A percentile compares a stretch with the other conserved stretches of the same genome.
Conservation (phyloP, 2,113 vertebrate species). For the Deroptyus accipitrinus region DNA sequence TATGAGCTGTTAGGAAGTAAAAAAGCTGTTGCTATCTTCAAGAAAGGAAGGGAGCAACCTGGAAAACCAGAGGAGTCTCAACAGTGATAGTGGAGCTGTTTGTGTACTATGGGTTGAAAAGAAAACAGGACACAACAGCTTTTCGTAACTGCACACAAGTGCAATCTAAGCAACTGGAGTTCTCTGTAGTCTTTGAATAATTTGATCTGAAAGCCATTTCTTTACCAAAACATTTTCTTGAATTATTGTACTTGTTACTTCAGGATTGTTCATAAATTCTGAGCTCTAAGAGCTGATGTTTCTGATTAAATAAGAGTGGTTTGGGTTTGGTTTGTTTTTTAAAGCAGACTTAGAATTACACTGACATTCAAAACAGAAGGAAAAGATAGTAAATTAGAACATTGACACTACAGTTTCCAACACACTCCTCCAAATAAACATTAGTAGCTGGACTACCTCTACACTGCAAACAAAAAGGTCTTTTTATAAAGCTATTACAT, state of each 20-base stretch:
- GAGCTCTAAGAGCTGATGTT: slow-evolving; percentile 17
- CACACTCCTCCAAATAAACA: not conserved
- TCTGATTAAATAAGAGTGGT: slow-evolving; percentile 29
- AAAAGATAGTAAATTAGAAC: not conserved
- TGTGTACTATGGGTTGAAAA: not conserved
- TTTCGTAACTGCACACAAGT: not conserved
- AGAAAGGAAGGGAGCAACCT: slow-evolving; percentile 44
- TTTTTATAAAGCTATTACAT: not conserved
- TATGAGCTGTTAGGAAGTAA: slow-evolving; percentile 66
- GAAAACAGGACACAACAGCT: slow-evolving; percentile 15
- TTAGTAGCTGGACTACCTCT: not conserved
- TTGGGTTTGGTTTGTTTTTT: slow-evolving; percentile 11
- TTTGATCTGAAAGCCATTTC: slow-evolving; percentile 37
- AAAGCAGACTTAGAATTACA: not conserved
- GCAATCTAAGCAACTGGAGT: not conserved
- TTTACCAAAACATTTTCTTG: slow-evolving; percentile 53
- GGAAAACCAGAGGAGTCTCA: not conserved
- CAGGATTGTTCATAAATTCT: slow-evolving; percentile 35
- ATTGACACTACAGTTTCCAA: not conserved
- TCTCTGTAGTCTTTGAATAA: not conserved
- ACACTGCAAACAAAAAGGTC: not conserved
- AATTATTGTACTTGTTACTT: slow-evolving; percentile 51
- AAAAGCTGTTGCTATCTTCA: slow-evolving; percentile 48
- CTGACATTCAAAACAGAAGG: not conserved
- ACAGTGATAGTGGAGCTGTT: not conserved